Conservation (phyloP, 2,888 invertebrate genomes). For the Scrobipalpa atriplicella region DNA sequence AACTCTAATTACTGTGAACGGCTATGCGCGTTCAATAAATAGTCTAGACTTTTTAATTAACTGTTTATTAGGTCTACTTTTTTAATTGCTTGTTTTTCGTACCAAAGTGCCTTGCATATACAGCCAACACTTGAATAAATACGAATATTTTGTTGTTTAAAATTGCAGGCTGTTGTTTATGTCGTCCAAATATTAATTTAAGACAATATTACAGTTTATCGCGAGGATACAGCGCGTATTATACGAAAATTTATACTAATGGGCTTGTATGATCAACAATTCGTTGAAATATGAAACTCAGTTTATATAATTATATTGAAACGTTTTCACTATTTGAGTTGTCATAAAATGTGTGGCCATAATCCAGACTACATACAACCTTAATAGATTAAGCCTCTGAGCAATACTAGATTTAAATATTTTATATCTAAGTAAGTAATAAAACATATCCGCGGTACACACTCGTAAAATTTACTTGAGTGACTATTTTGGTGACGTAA, state of each 20-base stretch:
- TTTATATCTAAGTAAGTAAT: slow-evolving; percentile 27
- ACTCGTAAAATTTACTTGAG: slow-evolving; percentile 43
- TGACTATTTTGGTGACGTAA: slow-evolving; percentile 44
- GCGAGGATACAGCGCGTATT: not conserved
- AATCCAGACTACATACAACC: not conserved
- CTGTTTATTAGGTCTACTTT: not conserved
- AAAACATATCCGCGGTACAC: slow-evolving; percentile 17
- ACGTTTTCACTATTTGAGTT: not conserved
- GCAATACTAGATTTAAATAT: slow-evolving; percentile 28
- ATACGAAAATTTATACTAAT: not conserved
- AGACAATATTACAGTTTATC: not conserved
- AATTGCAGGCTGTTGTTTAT: not conserved
- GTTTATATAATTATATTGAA: not conserved
- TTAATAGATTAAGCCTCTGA: slow-evolving; percentile 1
- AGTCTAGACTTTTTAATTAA: not conserved
- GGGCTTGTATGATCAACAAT: not conserved
- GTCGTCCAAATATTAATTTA: not conserved
- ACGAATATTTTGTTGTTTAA: too few species aligned
- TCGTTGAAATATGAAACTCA: not conserved
- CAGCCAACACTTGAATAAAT: too few species aligned
- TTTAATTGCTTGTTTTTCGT: not conserved
- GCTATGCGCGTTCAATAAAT: not conserved
- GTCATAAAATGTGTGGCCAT: not conserved
- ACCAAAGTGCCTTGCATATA: too few species aligned
- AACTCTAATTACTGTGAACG: not conserved